Conservation (phyloP, 1,140 invertebrate genomes). For the Psilanteris sp. region DNA sequence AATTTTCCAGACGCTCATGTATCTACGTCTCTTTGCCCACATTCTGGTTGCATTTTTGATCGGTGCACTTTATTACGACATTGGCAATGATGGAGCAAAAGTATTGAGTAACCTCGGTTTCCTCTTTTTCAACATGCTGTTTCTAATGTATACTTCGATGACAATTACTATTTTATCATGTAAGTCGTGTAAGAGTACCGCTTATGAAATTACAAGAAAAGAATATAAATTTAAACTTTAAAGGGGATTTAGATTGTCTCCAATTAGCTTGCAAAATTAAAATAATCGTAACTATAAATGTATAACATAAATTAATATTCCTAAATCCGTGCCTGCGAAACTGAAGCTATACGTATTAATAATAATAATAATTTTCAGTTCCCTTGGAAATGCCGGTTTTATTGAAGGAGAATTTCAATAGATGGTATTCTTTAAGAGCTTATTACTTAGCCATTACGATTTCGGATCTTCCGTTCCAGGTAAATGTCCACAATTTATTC, state of each 20-base stretch:
- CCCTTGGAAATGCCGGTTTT: slow-evolving; percentile 97
- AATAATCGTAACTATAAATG: too few relatives aligned
- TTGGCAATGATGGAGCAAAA: slow-evolving; percentile 96
- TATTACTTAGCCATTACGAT: slow-evolving; percentile 97
- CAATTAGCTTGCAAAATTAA: too few relatives aligned
- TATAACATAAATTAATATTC: too few relatives aligned
- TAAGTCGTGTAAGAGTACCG: too few relatives aligned
- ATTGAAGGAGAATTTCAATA: slow-evolving; percentile 96
- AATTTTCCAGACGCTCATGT: slow-evolving; percentile 92
- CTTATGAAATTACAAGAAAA: too few relatives aligned
- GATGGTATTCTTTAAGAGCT: slow-evolving; percentile 97
- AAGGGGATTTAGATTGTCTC: too few relatives aligned
- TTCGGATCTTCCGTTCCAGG: slow-evolving; percentile 98
- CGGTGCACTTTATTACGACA: slow-evolving; percentile 94
- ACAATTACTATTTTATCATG: slow-evolving; percentile 98
- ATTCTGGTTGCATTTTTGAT: slow-evolving; percentile 95
- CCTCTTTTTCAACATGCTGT: slow-evolving; percentile 98
- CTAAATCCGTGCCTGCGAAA: too few relatives aligned
- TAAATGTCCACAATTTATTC: slow-evolving; percentile 73
- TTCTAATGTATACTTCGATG: slow-evolving; percentile 99
- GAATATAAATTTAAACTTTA: too few relatives aligned
- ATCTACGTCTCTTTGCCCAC: slow-evolving; percentile 94
- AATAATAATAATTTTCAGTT: slow-evolving; percentile 74
- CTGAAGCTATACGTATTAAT: too few relatives aligned
- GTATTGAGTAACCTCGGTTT: slow-evolving; percentile 97